Evolutionary conservation across 1,140 invertebrate genomes (phyloP), one percentile per base, ranked within the genome.

Genomic region (Melipona quadrifasciata): DNA sequence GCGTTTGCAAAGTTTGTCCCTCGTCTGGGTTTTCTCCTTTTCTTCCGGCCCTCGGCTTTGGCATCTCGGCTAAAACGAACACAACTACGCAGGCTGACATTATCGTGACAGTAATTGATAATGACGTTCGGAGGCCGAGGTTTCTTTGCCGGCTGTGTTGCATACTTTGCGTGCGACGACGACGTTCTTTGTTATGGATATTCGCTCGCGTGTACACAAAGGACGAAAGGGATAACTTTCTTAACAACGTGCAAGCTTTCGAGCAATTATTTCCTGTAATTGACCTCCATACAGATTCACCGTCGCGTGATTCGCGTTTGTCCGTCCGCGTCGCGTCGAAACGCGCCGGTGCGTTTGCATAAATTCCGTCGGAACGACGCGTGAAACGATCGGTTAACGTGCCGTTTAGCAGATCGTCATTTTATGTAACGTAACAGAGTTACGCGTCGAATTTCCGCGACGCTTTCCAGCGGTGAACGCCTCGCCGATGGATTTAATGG

Each of bases 371-470:
- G 82, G 19, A 10, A 53, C n/a, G 55, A 58, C 55, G 67, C 61
- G 76, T 61, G 65, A 72, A 61, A 55, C 27, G 24, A 65, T 70
- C 55, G 55, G 27, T 31, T 65, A 72, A 74, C 51, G 76, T 58
- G 79, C 39, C n/a, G 53, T 87, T 77, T 70, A 74, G 27, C 58
- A 61, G 53, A 53, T 76, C 72, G 75, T 47, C 34, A 68, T 82
- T 61, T 57, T 67, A 34, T 58, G 68, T 72, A 85, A 89, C 64
- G 82, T 81, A 82, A 85, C 74, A 27, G 77, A 82, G 87, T 88
- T 79, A 85, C 58, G 64, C 16, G 53, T 89, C 47, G 75, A 85
- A 88, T 85, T 87, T 88, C 74, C 79, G 71, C 53, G 79, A 82
- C 67, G 78, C 79, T 75, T 68, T 85, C 39, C 82, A 64, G 27